A percentile compares a stretch with the other conserved stretches of the same genome.
Conservation (phyloP, 1,140 invertebrate genomes). For the Drosophila ohnishii region DNA sequence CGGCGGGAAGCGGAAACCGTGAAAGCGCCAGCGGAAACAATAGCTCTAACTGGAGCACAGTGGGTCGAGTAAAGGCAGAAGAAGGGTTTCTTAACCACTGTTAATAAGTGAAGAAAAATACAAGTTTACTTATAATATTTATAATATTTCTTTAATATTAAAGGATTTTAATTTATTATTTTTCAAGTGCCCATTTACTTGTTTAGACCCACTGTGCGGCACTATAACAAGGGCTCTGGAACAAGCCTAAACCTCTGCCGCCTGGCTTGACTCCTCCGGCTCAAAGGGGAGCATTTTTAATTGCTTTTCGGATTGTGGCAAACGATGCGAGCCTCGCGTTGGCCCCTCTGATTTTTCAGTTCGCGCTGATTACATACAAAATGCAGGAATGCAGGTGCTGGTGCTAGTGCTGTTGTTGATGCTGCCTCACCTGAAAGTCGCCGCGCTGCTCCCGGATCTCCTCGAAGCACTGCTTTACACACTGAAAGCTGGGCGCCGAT, state of each 20-base stretch:
- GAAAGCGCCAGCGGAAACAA: conserved; percentile 38
- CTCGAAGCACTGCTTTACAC: conserved; percentile 91
- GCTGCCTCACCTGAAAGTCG: conserved; percentile 86
- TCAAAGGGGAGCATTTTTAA: conserved; percentile 45
- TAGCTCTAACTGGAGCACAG: conserved; percentile 9
- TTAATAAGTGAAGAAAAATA: background rate
- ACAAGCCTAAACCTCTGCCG: conserved; percentile 37
- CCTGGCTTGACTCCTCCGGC: conserved; percentile 21
- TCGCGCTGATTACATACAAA: conserved; percentile 69
- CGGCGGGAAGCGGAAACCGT: conserved; percentile 18
- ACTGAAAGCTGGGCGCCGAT: conserved; percentile 89
- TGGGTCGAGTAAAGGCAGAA: background rate
- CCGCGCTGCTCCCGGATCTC: conserved; percentile 91
- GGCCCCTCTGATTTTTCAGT: background rate
- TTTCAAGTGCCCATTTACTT: background rate
- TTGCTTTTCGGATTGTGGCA: conserved; percentile 41
- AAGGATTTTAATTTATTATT: background rate
- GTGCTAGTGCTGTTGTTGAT: background rate
- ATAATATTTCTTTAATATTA: no score
- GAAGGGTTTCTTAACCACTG: background rate
- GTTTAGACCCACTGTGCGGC: conserved; percentile 10
- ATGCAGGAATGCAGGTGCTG: conserved; percentile 33
- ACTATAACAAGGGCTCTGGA: background rate
- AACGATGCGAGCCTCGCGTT: background rate
- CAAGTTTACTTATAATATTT: background rate